A percentile compares a stretch with the other conserved stretches of the same genome.
Conservation (phyloP, 2,113 vertebrate genomes). For the Oceanites oceanicus region DNA sequence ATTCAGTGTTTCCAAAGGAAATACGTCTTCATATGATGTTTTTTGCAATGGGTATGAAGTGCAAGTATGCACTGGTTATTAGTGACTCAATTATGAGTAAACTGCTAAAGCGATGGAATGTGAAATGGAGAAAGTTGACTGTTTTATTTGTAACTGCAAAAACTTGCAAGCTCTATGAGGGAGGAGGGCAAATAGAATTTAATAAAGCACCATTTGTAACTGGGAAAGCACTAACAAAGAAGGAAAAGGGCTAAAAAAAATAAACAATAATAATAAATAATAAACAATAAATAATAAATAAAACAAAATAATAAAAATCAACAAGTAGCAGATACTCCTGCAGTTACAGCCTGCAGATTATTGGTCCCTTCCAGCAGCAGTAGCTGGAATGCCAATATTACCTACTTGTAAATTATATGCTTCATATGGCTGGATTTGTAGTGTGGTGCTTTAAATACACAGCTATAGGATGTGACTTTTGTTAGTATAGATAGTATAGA, state of each 20-base stretch:
- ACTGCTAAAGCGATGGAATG: not conserved
- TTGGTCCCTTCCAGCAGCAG: not conserved
- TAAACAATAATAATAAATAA: too few species aligned
- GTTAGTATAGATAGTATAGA: not conserved
- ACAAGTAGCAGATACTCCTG: not conserved
- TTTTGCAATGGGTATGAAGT: not conserved
- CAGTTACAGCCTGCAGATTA: not conserved
- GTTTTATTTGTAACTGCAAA: not conserved
- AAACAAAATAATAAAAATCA: not conserved
- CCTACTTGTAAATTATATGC: not conserved
- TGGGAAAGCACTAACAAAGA: not conserved
- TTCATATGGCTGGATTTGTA: not conserved
- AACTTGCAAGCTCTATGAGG: not conserved
- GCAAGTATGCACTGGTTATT: rapidly evolving
- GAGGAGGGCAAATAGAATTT: not conserved
- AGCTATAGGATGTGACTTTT: not conserved
- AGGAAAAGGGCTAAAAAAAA: not conserved
- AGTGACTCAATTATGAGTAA: rapidly evolving
- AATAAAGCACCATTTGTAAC: not conserved
- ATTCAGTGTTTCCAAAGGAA: not conserved
- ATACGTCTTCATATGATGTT: rapidly evolving
- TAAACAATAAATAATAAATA: too few species aligned
- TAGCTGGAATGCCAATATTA: not conserved
- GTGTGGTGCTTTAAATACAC: not conserved
- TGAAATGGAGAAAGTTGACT: not conserved